These are phyloP conservation scores for Regulus satrapa DNA, from an alignment of 2,113 vertebrate genomes.

Conservation along the genomic window DNA sequence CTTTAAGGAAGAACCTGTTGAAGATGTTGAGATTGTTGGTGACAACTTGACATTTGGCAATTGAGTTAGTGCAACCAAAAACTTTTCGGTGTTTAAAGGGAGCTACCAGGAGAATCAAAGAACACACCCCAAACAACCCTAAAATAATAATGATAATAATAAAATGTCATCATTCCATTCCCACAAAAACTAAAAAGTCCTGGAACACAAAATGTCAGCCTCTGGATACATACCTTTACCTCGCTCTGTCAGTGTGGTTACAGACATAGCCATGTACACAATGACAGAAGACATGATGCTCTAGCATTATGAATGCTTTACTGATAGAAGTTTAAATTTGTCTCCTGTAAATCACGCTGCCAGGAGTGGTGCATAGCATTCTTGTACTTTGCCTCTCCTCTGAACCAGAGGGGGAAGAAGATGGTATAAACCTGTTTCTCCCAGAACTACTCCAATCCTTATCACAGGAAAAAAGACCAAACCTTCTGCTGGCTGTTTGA, in stretches of 20 bases:
- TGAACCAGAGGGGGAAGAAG: slow-evolving; percentile 26
- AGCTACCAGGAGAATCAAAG: not conserved
- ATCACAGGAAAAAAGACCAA: not conserved
- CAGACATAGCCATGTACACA: not conserved
- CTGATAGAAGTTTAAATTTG: not conserved
- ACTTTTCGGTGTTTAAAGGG: not conserved
- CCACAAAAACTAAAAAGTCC: not conserved
- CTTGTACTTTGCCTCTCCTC: slow-evolving; percentile 25
- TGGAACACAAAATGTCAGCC: not conserved
- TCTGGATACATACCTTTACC: not conserved
- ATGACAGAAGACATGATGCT: not conserved
- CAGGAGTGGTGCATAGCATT: not conserved
- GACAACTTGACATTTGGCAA: not conserved
- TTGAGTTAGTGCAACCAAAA: not conserved
- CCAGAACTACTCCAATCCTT: not conserved
- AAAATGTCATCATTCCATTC: no score
- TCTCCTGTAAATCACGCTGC: not conserved
- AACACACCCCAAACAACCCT: not conserved
- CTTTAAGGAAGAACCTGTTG: not conserved
- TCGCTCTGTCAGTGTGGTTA: accelerated
- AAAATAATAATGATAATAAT: not conserved
- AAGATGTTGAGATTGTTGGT: not conserved
- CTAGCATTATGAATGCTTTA: not conserved
- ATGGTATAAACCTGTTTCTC: slow-evolving; percentile 31
- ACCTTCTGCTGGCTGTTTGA: not conserved